Conservation (phyloP, 2,888 invertebrate species). For the Drymonia ruficornis region DNA sequence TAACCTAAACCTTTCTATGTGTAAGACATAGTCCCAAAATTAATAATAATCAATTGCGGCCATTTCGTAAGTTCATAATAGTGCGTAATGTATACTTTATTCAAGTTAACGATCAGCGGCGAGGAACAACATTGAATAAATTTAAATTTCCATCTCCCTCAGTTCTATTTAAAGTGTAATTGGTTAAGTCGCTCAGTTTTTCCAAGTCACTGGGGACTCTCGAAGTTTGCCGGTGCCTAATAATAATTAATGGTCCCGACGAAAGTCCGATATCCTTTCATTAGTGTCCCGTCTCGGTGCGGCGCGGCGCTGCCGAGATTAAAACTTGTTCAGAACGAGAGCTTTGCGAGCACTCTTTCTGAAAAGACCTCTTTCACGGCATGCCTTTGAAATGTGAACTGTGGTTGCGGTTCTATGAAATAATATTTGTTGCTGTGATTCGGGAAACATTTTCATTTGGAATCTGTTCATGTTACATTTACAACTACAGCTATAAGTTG, state of each 20-base stretch:
- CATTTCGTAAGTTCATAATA: no score
- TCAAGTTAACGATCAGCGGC: neutral
- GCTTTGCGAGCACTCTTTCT: conserved; percentile 62
- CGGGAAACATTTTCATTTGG: conserved; percentile 26
- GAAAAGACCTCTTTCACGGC: conserved; percentile 56
- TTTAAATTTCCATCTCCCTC: conserved; percentile 51
- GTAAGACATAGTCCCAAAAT: no score
- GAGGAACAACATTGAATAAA: conserved; percentile 29
- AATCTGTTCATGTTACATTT: neutral
- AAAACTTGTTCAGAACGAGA: conserved; percentile 74
- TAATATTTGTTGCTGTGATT: conserved; percentile 49
- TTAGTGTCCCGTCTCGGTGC: conserved; percentile 70
- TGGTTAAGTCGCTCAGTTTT: conserved; percentile 71
- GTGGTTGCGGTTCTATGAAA: conserved; percentile 50
- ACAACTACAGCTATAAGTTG: neutral
- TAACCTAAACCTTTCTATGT: no score
- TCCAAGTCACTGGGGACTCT: conserved; percentile 75
- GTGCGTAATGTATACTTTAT: no score
- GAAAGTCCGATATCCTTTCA: conserved; percentile 84
- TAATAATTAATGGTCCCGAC: conserved; percentile 81
- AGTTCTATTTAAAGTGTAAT: conserved; percentile 66
- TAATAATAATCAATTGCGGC: no score
- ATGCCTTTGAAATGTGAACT: conserved; percentile 65
- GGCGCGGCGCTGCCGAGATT: conserved; percentile 70
- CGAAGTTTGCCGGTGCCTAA: conserved; percentile 73